Evolutionary conservation across 2,888 invertebrate species (phyloP).

Genomic region (Ormyrus labotus): DNA sequence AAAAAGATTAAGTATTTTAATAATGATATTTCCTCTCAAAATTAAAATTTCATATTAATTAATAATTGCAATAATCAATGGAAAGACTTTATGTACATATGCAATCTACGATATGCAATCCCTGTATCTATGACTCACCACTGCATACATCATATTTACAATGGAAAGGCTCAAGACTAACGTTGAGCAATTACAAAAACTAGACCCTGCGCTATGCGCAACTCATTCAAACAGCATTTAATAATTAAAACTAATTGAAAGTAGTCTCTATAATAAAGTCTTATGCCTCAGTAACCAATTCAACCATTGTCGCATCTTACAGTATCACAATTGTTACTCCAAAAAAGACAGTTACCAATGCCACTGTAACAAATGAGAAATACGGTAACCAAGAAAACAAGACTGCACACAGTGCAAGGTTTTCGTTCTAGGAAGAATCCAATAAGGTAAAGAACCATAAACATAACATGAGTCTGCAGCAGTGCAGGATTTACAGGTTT

Average conservation of each 20-base stretch:
- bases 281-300: constrained; percentile 49
- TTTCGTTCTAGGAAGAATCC: constrained; percentile 98
- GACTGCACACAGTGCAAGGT: constrained; percentile 97
- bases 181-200: constrained; percentile 48
- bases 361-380: constrained; percentile 97
- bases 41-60: constrained; percentile 43
- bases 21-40: constrained; percentile 29
- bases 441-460: constrained; percentile 96
- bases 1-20: neutral
- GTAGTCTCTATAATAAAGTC: constrained; percentile 38
- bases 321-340: constrained; percentile 87
- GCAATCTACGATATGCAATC: constrained; percentile 45
- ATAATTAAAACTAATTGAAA: constrained; percentile 49
- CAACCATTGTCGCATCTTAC: constrained; percentile 70
- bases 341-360: constrained; percentile 95
- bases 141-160: constrained; percentile 56
- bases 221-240: constrained; percentile 39
- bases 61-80: constrained; percentile 44
- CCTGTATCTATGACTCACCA: constrained; percentile 44
- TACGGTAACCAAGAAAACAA: constrained; percentile 95
- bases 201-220: constrained; percentile 43
- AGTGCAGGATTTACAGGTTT: constrained; percentile 98
- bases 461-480: constrained; percentile 97
- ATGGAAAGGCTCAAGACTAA: constrained; percentile 50
- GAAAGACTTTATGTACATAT: constrained; percentile 54